Conservation (phyloP, 2,113 vertebrate genomes). For the Panurus biarmicus region DNA sequence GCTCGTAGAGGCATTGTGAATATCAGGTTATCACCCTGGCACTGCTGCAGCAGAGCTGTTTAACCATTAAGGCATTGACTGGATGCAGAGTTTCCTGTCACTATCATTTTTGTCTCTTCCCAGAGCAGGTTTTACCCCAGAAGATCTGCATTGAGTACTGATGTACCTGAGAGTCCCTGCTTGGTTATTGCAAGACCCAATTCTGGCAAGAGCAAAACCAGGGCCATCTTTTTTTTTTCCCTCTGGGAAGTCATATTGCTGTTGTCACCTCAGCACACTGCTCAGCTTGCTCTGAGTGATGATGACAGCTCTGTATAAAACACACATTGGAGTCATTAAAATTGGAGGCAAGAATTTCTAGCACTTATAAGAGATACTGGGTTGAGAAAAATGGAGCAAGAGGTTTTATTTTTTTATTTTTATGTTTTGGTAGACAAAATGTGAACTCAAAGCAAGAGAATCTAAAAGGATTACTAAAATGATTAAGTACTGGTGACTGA, state of each 20-base stretch:
- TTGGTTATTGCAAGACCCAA: background rate
- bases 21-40: background rate
- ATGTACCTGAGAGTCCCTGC: background rate
- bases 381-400: background rate
- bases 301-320: background rate
- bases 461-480: background rate
- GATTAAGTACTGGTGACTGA: background rate
- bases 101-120: background rate
- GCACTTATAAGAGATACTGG: background rate
- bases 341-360: background rate
- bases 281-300: background rate
- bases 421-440: background rate
- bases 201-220: background rate
- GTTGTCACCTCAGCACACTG: background rate
- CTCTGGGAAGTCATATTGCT: background rate
- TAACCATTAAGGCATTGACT: background rate
- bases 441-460: background rate
- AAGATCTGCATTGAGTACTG: rapidly evolving
- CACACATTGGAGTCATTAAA: background rate
- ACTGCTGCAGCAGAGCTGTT: background rate
- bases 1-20: rapidly evolving
- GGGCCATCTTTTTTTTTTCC: rapidly evolving
- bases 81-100: background rate
- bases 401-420: background rate
- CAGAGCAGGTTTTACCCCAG: background rate